phyloP scores from a whole-genome alignment of 1,140 invertebrate species.

The Drosophila sp. region DNA sequence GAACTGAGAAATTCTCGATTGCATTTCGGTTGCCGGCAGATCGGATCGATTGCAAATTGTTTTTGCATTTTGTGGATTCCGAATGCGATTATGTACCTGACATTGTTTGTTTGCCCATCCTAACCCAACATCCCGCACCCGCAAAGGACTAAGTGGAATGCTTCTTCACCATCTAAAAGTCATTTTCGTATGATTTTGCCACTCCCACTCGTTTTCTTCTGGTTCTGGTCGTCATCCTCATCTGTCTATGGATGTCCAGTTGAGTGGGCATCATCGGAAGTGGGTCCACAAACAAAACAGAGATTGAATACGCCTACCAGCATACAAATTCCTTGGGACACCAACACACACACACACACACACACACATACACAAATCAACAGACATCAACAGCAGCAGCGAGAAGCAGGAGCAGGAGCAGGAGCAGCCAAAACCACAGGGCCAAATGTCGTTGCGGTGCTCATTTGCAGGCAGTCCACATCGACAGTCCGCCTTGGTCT shows the following conservation, averaged over 20 bases:
- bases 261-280: slow-evolving; percentile 33
- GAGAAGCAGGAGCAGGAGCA: no score
- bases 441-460: slow-evolving; percentile 29
- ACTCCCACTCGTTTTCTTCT: not conserved
- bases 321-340: slow-evolving; percentile 33
- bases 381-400: slow-evolving; percentile 15
- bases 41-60: slow-evolving; percentile 42
- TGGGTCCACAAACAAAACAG: slow-evolving; percentile 31
- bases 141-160: no score
- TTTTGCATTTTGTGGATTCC: slow-evolving; percentile 12
- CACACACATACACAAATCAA: slow-evolving; percentile 1
- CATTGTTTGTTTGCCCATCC: slow-evolving; percentile 42
- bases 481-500: slow-evolving; percentile 16
- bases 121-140: no score
- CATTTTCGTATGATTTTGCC: not conserved
- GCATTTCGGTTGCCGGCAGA: slow-evolving; percentile 28
- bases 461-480: slow-evolving; percentile 54
- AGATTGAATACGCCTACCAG: slow-evolving; percentile 45
- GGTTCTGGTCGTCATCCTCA: not conserved
- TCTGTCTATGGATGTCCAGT: slow-evolving; percentile 41
- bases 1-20: slow-evolving; percentile 40
- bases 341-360: no score
- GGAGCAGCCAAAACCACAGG: slow-evolving; percentile 28
- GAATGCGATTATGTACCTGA: slow-evolving; percentile 52
- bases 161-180: not conserved